Base-by-base conservation (phyloP, 2,888 invertebrate species). In the Entomobrya proxima region DNA sequence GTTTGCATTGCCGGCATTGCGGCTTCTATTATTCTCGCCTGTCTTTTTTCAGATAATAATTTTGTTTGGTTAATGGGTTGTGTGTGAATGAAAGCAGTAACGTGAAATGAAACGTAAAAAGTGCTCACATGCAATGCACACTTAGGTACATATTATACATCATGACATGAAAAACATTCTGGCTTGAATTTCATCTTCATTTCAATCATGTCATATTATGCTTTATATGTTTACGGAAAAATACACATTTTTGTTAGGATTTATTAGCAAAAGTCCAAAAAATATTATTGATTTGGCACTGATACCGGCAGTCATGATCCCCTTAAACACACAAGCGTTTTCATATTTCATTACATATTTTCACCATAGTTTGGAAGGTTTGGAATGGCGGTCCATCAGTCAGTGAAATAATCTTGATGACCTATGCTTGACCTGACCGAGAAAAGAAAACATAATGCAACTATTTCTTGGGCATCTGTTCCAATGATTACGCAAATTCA, bases 341-440 rank as follows among this genome's bases (percentile, higher is more conserved):
- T n/a, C n/a, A n/a, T n/a, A n/a, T n/a, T n/a, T n/a, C n/a, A n/a
- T n/a, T n/a, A n/a, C n/a, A n/a, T n/a, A n/a, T n/a, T n/a, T n/a
- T n/a, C n/a, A n/a, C n/a, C n/a, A n/a, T n/a, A n/a, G n/a, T n/a
- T n/a, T n/a, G n/a, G n/a, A n/a, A n/a, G n/a, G n/a, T n/a, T n/a
- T n/a, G n/a, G n/a, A n/a, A n/a, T n/a, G n/a, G n/a, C n/a, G n/a
- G n/a, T n/a, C n/a, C n/a, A n/a, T n/a, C n/a, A n/a, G n/a, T n/a
- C n/a, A n/a, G n/a, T n/a, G n/a, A n/a, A n/a, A n/a, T n/a, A n/a
- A n/a, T n/a, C n/a, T n/a, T 58, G 58, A 58, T 69, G 69, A 44
- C 64, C 64, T 37, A n/a, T n/a, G 64, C 64, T 64, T 69, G 69
- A 69, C 69, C 13, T 69, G 69, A 69, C 69, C 69, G 69, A 67